Evolutionary conservation across 2,797 vertebrate species (phyloP).

Genomic region (Rhabdomys pumilio): DNA sequence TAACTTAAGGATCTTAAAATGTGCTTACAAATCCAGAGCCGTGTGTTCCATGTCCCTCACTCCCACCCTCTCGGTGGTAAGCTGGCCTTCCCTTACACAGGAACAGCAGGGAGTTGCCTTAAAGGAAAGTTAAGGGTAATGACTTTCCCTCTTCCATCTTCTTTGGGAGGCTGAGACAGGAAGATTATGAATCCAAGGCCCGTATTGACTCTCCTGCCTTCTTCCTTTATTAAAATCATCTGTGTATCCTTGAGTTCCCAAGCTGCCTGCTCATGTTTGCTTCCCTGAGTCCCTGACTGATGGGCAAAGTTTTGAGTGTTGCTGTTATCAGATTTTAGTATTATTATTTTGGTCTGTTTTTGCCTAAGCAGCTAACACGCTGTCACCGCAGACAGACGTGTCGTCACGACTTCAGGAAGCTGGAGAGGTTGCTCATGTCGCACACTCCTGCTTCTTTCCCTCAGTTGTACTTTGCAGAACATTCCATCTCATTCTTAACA

Average conservation of each 20-base stretch:
- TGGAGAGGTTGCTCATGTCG: constrained; percentile 20
- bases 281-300: background rate
- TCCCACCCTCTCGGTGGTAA: background rate
- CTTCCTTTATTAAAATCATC: background rate
- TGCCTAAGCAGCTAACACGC: constrained; percentile 45
- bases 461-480: constrained; percentile 35
- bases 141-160: background rate
- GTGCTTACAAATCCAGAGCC: background rate
- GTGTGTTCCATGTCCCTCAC: background rate
- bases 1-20: constrained; percentile 12
- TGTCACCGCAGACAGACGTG: constrained; percentile 60
- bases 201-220: too few relatives aligned
- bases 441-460: constrained; percentile 15
- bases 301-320: background rate
- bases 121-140: constrained; percentile 17
- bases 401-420: background rate
- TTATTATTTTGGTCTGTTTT: constrained; percentile 60
- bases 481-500: constrained; percentile 63
- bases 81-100: background rate
- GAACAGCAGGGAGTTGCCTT: background rate
- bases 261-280: background rate
- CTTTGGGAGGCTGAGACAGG: background rate
- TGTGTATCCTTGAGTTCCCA: constrained; percentile 4
- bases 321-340: constrained; percentile 63
- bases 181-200: background rate